These are phyloP conservation scores for Malurus cyaneus DNA, from an alignment of 2,113 vertebrate genomes.

Conservation along the genomic window DNA sequence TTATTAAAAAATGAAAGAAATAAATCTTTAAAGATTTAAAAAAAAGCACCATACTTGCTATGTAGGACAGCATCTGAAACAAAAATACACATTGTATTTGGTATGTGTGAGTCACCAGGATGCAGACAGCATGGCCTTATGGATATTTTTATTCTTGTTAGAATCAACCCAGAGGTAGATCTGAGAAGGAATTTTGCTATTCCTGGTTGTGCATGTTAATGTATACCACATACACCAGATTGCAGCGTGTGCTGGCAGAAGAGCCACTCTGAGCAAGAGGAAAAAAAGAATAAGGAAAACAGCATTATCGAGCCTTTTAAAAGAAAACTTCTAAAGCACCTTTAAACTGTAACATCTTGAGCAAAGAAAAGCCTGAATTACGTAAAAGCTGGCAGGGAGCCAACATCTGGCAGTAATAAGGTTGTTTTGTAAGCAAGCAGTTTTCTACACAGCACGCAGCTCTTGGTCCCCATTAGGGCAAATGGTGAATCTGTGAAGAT, in stretches of 20 bases:
- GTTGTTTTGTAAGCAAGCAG: conserved; percentile 75
- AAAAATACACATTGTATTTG: neutral
- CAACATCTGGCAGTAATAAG: conserved; percentile 79
- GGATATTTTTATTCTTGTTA: conserved; percentile 18
- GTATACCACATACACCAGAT: neutral
- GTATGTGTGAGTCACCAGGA: neutral
- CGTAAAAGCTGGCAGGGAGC: conserved; percentile 67
- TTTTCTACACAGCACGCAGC: conserved; percentile 62
- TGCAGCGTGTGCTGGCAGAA: neutral
- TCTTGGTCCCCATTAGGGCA: conserved; percentile 37
- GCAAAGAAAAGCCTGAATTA: conserved; percentile 69
- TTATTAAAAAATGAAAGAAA: neutral
- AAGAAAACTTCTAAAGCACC: conserved; percentile 71
- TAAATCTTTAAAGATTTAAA: neutral
- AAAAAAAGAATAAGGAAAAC: neutral
- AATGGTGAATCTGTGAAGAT: conserved; percentile 50
- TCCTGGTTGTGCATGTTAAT: neutral
- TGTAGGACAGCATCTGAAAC: neutral
- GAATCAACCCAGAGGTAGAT: neutral
- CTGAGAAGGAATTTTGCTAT: neutral
- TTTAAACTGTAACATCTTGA: conserved; percentile 75
- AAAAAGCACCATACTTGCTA: neutral
- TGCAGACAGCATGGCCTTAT: neutral
- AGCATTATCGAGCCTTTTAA: conserved; percentile 54
- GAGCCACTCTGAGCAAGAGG: neutral